Base-by-base conservation (phyloP, 2,797 vertebrate species). In the Lithobates sylvaticus region DNA sequence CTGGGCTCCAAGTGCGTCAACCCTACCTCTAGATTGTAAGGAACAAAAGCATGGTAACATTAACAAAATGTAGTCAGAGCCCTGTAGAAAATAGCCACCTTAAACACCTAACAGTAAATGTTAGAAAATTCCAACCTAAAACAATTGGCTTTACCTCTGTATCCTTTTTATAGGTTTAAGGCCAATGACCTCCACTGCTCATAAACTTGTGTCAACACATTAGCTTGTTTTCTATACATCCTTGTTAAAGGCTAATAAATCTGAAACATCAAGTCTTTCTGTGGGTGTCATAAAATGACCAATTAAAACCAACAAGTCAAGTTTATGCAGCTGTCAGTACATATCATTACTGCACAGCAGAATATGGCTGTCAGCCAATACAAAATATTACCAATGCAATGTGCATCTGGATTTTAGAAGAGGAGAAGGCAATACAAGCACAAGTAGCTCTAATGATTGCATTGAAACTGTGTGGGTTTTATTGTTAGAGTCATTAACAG, bases 141-240 rank as follows among this genome's bases (percentile, higher is more conserved):
- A n/a, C 67, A 70, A 80, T 70, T 70, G 23, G 32, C 8, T 15
- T 7, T 18, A 15, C 8, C n/a, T 78, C 9, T 65, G 68, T 21
- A 69, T 47, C 27, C 44, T 54, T 32, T 27, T 70, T 69, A 27
- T 10, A 34, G n/a, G 29, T 29, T 80, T 80, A 27, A 39, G 18
- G 44, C 26, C 67, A 70, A 54, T 70, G 47, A 70, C 67, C 78
- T 80, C 44, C 23, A 29, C 42, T 70, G 29, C 78, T 42, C 50
- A 81, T 82, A 82, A 82, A 82, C 36, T 16, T 21, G 23, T 82
- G 80, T 82, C 80, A 82, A 72, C 54, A 75, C 18, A 32, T 75
- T 83, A 65, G 32, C 54, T 75, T 3, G 12, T n/a, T 67, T 65
- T 75, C 64, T 83, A 50, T 36, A 73, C 23, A 61, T 61, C 15